These are phyloP conservation scores for Callinectes sapidus DNA, from an alignment of 2,888 invertebrate species.

Conservation along the genomic window DNA sequence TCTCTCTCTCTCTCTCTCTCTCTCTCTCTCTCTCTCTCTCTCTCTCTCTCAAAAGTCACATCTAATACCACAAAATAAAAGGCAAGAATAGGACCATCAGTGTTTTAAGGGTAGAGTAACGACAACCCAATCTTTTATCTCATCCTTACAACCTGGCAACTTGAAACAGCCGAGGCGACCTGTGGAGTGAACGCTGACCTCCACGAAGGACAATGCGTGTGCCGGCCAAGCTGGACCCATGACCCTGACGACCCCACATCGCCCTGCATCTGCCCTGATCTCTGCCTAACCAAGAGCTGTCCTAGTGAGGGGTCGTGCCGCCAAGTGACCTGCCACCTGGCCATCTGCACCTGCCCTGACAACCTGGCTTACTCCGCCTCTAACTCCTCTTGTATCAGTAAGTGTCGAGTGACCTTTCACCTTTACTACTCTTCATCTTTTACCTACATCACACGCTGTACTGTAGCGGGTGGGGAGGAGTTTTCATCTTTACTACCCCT, in stretches of 20 bases:
- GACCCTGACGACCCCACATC: conserved; percentile 12
- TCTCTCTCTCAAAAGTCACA: too few species aligned
- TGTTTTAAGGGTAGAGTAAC: too few species aligned
- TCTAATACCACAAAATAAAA: too few species aligned
- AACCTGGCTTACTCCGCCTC: neutral
- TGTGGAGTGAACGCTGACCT: conserved; percentile 25
- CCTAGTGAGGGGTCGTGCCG: neutral
- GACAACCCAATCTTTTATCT: neutral
- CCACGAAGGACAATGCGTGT: neutral
- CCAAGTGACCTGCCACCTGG: conserved; percentile 46
- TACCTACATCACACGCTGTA: too few species aligned
- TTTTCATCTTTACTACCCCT: too few species aligned
- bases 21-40: too few species aligned
- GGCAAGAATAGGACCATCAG: too few species aligned
- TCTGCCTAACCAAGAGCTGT: conserved; percentile 2
- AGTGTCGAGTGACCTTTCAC: neutral
- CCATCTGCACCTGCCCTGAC: conserved; percentile 20
- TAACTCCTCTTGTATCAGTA: neutral
- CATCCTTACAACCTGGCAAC: neutral
- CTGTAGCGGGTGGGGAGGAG: too few species aligned
- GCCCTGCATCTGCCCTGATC: conserved; percentile 38
- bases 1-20: too few species aligned
- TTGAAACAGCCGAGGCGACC: neutral
- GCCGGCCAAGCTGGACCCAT: neutral
- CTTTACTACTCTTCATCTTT: too few species aligned